Base-by-base conservation (phyloP, 2,888 invertebrate species). In the Mythimna pallens region DNA sequence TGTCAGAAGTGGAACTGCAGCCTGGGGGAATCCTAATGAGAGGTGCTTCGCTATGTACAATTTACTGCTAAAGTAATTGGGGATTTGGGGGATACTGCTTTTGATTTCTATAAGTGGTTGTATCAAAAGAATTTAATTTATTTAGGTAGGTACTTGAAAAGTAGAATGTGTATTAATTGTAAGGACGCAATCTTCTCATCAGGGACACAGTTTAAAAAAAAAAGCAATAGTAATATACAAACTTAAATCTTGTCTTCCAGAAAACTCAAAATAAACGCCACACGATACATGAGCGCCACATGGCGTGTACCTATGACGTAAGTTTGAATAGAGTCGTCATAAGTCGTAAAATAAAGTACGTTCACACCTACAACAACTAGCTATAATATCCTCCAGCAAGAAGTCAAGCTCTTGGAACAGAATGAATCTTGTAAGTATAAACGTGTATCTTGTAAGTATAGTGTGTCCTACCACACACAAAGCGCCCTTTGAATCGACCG, bases 381-480 rank as follows among this genome's bases (percentile, higher is more conserved):
- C 50, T 12, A 62, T 50, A 70, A 50, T 62, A 54, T 25, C 34
- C 20, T 58, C 30, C 17, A 64, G 65, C 65, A 36, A 65, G 12
- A 65, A 73, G 63, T 61, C 30, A 82, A 68, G 65, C 47, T 62
- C 62, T 17, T 25, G 66, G n/a, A 65, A 66, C 55, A 65, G 54
- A 57, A 64, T 61, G 65, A 70, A 80, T 70, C 66, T 73, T 40
- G 12, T 66, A 40, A 55, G 71, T 36, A 36, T 70, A 47, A 67
- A 78, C n/a, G n/a, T n/a, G n/a, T n/a, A 80, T 70, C 66, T 73
- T 40, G 12, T 66, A 40, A 55, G 71, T 36, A 36, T 70, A 47
- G n/a, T n/a, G n/a, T n/a, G n/a, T n/a, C n/a, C n/a, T n/a, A 67
- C 74, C 70, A 65, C 74, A 70, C 70, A 81, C 70, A 74, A 65